These are phyloP conservation scores for Bolinopsis microptera DNA, from an alignment of 37 sponge, comb jelly and placozoan genomes.

Conservation along the genomic window DNA sequence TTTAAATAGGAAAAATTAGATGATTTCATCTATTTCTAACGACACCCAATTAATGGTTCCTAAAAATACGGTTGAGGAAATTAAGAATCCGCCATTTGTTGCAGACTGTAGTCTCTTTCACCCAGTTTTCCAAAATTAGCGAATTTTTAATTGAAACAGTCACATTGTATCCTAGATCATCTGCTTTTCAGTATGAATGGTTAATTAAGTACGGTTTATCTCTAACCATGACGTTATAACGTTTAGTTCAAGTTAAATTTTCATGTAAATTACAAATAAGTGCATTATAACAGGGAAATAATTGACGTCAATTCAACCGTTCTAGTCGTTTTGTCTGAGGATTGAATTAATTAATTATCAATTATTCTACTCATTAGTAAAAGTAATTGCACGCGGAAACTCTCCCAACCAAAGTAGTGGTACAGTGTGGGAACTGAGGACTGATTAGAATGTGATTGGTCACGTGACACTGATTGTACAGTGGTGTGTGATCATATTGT, in stretches of 20 bases:
- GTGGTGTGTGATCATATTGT: no score
- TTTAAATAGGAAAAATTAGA: not conserved
- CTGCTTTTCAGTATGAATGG: no score
- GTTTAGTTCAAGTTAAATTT: no score
- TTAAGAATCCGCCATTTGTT: not conserved
- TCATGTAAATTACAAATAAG: no score
- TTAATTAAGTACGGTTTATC: no score
- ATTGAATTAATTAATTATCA: not conserved
- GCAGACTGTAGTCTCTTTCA: not conserved
- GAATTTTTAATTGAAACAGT: not conserved
- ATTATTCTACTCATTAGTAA: not conserved
- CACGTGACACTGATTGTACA: no score
- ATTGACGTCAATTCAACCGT: no score
- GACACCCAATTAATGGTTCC: not conserved
- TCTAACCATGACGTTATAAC: no score
- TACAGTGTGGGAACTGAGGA: not conserved
- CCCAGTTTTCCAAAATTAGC: not conserved
- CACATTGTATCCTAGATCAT: not conserved
- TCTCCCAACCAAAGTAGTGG: not conserved
- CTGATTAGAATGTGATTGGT: no score
- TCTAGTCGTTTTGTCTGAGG: not conserved
- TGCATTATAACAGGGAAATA: no score
- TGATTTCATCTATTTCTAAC: not conserved
- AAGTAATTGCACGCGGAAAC: not conserved
- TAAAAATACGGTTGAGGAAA: not conserved